phyloP scores from a whole-genome alignment of 2,797 vertebrate species.

The Manis pentadactyla region DNA sequence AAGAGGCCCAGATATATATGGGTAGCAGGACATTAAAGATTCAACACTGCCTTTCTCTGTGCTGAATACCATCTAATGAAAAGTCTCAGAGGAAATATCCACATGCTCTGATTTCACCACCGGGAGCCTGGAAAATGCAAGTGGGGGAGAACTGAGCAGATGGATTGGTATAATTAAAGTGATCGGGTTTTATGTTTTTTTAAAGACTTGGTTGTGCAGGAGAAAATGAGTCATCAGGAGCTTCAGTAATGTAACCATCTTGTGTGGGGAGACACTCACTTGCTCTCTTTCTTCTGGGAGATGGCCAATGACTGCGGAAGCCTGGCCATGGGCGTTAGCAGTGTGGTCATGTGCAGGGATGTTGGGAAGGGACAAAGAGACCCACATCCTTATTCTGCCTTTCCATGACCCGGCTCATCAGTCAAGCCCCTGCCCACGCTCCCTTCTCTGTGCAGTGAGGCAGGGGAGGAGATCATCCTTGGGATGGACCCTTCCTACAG shows the following conservation, averaged over 20 bases:
- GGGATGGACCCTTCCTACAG: background rate
- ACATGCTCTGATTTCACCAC: constrained; percentile 62
- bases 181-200: constrained; percentile 33
- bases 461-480: background rate
- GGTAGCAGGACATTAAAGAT: constrained; percentile 75
- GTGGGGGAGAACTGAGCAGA: constrained; percentile 59
- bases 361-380: background rate
- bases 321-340: background rate
- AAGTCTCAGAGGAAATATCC: constrained; percentile 67
- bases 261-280: background rate
- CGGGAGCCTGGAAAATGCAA: constrained; percentile 55
- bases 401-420: background rate
- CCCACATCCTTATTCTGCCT: background rate
- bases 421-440: background rate
- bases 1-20: constrained; percentile 21
- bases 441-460: background rate
- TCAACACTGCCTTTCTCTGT: constrained; percentile 55
- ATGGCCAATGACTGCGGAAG: background rate
- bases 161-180: constrained; percentile 73
- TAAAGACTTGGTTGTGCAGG: constrained; percentile 47
- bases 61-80: constrained; percentile 74
- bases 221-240: constrained; percentile 49
- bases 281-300: background rate
- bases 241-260: background rate
- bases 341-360: background rate